These are phyloP conservation scores for Tribolium castaneum DNA, from an alignment of 1,140 invertebrate genomes.

Conservation along the genomic window DNA sequence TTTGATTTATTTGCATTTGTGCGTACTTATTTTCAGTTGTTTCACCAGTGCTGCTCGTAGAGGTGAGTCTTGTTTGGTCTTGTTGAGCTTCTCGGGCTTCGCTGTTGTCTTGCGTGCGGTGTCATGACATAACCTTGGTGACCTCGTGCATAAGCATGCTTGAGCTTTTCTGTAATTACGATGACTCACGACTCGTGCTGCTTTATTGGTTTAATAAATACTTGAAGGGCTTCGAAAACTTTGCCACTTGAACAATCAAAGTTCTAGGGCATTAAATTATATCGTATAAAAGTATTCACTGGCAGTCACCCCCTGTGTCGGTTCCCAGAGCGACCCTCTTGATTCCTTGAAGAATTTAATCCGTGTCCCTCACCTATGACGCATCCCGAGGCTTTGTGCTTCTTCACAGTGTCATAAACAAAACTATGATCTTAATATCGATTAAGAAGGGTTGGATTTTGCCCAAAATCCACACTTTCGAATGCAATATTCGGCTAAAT, in stretches of 20 bases:
- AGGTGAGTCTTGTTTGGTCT: neutral
- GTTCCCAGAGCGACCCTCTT: constrained; percentile 44
- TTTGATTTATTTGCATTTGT: constrained; percentile 45
- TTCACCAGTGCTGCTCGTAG: neutral
- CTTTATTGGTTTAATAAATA: neutral
- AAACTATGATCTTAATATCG: constrained; percentile 6
- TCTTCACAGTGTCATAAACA: neutral
- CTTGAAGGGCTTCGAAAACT: constrained; percentile 1
- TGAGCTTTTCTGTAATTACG: too few relatives aligned
- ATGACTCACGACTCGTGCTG: neutral
- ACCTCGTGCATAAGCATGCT: neutral
- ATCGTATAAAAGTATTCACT: constrained; percentile 49
- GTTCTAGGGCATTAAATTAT: constrained; percentile 48
- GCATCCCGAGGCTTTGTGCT: constrained; percentile 36
- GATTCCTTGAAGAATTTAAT: constrained; percentile 43
- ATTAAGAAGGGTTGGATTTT: neutral
- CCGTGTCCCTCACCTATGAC: constrained; percentile 49
- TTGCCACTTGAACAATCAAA: constrained; percentile 42
- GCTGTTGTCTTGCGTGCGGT: too few relatives aligned
- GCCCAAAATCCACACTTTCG: neutral
- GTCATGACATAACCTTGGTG: constrained; percentile 8
- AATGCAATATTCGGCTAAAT: constrained; percentile 24
- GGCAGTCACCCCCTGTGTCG: constrained; percentile 46
- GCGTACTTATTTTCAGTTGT: constrained; percentile 33
- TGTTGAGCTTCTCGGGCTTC: neutral